Base-by-base conservation (phyloP, 2,797 vertebrate genomes). In the Melanitta fusca region DNA sequence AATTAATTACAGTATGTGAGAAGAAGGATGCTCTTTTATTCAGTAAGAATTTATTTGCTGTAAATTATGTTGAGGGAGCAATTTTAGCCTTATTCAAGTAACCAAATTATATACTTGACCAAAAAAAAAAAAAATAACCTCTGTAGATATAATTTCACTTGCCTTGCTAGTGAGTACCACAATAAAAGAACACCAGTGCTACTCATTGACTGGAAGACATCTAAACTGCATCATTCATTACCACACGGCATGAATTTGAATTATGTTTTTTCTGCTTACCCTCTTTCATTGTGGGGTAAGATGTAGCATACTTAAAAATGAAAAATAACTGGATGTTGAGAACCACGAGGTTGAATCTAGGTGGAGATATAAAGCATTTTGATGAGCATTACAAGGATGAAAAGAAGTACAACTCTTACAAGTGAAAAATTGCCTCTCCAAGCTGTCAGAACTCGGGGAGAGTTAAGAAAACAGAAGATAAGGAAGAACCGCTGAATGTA, bases 331-430 rank as follows among this genome's bases (percentile, higher is more conserved):
- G 53, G n/a, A 78, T 27, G 13, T 45, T 73, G 60, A 94, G 39
- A 74, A 95, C 64, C 58, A 32, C 6, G 20, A 85, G 64, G 53
- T 22, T 88, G 53, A 96, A 54, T 90, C 80, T 74, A 85, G 32
- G 34, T 32, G 85, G 74, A 91, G 66, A 90, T 72, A 93, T 71
- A 94, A 88, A 94, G 43, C 71, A 95, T 87, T 93, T 24, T 82
- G 88, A 96, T 71, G 53, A 95, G 60, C 72, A 82, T 85, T 85
- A 82, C 39, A 85, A 68, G 57, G 57, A 91, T 74, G 41, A 95
- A 93, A 93, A 92, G 47, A 61, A 88, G 60, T 24, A 88, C 43
- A 85, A 58, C 43, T 27, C 24, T 73, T 82, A 62, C 6, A 90
- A 77, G 80, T 78, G 71, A 95, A 95, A 94, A 84, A 87, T 2